Conservation (phyloP, 92 coral and sea anemone genomes). For the Paramuricea clavata region DNA sequence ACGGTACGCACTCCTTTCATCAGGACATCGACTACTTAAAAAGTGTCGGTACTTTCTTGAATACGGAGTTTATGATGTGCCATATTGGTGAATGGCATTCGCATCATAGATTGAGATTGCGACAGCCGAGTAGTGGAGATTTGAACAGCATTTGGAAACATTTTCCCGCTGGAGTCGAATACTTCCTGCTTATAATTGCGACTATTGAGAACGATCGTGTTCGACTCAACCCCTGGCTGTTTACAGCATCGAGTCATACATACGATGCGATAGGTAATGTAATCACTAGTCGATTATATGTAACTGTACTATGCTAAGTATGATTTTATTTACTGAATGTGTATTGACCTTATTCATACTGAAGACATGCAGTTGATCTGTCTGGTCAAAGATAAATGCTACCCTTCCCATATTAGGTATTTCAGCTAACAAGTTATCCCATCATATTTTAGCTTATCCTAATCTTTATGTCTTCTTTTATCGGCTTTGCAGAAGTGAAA, state of each 20-base stretch:
- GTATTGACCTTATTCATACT: too few species aligned
- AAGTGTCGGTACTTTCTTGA: slow-evolving; percentile 75
- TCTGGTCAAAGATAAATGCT: too few species aligned
- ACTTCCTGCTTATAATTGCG: slow-evolving; percentile 85
- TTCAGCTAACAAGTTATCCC: too few species aligned
- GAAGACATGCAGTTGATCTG: too few species aligned
- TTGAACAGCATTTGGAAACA: slow-evolving; percentile 78
- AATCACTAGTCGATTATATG: too few species aligned
- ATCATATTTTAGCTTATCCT: not conserved
- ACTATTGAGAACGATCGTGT: slow-evolving; percentile 57
- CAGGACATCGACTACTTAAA: slow-evolving; percentile 84
- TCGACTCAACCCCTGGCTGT: slow-evolving; percentile 30
- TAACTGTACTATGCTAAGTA: too few species aligned
- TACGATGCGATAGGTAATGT: not conserved
- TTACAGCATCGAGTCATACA: slow-evolving; percentile 12
- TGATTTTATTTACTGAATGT: too few species aligned
- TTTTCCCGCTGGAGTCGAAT: slow-evolving; percentile 81
- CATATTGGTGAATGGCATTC: slow-evolving; percentile 99
- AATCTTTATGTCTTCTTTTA: not conserved
- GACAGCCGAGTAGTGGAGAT: slow-evolving; percentile 87
- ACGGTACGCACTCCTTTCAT: slow-evolving; percentile 75
- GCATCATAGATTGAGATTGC: slow-evolving; percentile 78
- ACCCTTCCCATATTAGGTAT: too few species aligned
- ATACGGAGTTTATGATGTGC: slow-evolving; percentile 75
- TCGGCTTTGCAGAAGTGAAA: slow-evolving; percentile 11